phyloP scores from a whole-genome alignment of 2,888 invertebrate genomes.

The Icerya purchasi region DNA sequence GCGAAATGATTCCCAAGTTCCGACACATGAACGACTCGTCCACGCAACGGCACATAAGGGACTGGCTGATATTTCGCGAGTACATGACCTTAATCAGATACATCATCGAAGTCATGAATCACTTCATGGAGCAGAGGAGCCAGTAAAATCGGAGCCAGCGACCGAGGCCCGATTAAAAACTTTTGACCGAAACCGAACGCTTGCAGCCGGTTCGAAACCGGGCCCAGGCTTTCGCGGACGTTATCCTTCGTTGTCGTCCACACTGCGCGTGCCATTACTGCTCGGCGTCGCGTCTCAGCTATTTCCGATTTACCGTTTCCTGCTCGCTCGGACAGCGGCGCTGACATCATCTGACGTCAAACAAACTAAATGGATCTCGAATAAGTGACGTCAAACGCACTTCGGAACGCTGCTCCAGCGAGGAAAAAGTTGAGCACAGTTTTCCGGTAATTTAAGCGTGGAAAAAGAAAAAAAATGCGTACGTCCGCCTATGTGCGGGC shows the following conservation, averaged over 20 bases:
- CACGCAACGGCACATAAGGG: conserved; percentile 30
- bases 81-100: conserved; percentile 39
- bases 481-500: too few species aligned
- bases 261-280: too few species aligned
- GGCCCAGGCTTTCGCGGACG: too few species aligned
- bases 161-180: too few species aligned
- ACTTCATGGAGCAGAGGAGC: conserved; percentile 22
- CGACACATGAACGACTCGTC: conserved; percentile 21
- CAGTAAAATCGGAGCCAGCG: too few species aligned
- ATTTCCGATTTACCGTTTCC: too few species aligned
- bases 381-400: neutral
- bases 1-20: conserved; percentile 28
- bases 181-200: too few species aligned
- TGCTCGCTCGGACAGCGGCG: too few species aligned
- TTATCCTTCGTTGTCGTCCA: too few species aligned
- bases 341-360: neutral
- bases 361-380: neutral
- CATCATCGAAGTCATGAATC: conserved; percentile 30
- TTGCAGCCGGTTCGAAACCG: too few species aligned
- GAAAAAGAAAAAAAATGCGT: too few species aligned
- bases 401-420: neutral
- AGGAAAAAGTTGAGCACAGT: neutral
- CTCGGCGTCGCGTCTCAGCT: too few species aligned
- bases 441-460: neutral
- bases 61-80: conserved; percentile 40